Conservation (phyloP, 2,888 invertebrate genomes). For the Arge pagana region DNA sequence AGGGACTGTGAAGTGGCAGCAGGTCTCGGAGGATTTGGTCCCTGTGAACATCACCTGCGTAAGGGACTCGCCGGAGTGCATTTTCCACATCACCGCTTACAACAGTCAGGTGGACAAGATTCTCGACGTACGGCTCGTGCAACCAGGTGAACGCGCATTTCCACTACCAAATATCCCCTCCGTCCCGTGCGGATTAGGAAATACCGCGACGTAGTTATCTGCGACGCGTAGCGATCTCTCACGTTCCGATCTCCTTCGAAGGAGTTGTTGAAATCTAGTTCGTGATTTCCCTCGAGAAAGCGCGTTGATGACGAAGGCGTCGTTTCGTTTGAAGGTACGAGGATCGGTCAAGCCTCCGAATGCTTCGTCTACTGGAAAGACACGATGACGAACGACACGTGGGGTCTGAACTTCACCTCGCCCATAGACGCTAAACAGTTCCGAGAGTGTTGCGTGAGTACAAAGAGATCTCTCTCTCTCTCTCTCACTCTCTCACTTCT, state of each 20-base stretch:
- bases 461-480: too few relatives aligned
- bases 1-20: conserved; percentile 95
- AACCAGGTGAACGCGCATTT: too few relatives aligned
- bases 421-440: conserved; percentile 97
- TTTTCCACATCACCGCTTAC: conserved; percentile 98
- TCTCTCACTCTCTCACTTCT: too few relatives aligned
- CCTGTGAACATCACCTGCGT: conserved; percentile 98
- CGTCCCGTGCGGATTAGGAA: too few relatives aligned
- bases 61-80: conserved; percentile 94
- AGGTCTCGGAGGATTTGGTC: conserved; percentile 96
- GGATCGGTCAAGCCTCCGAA: conserved; percentile 97
- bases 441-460: conserved; percentile 94
- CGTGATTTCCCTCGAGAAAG: too few relatives aligned
- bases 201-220: too few relatives aligned
- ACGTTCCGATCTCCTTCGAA: too few relatives aligned
- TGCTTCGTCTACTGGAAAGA: conserved; percentile 99
- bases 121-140: conserved; percentile 93
- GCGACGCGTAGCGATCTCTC: too few relatives aligned
- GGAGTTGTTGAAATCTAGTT: not conserved
- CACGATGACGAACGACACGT: conserved; percentile 94
- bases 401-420: conserved; percentile 98
- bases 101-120: conserved; percentile 99
- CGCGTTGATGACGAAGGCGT: not conserved
- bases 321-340: conserved; percentile 76
- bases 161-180: too few relatives aligned